Conservation (phyloP, 92 coral and sea anemone genomes). For the Bergia sp. region DNA sequence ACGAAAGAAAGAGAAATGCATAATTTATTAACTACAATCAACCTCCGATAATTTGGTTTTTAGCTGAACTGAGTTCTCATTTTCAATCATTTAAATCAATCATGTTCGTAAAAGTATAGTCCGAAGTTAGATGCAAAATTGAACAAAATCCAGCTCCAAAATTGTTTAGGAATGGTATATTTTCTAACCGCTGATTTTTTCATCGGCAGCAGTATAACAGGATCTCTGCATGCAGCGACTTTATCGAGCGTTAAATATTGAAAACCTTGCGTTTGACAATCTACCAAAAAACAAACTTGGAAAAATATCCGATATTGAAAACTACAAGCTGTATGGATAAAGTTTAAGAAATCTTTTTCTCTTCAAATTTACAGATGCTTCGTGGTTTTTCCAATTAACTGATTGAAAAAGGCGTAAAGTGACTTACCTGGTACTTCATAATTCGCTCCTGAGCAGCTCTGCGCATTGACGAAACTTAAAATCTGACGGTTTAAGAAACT, state of each 20-base stretch:
- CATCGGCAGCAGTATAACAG: not conserved
- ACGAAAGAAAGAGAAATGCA: not conserved
- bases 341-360: not conserved
- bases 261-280: not conserved
- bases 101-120: not conserved
- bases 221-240: not conserved
- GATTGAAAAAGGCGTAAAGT: not conserved
- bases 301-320: not conserved
- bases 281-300: not conserved
- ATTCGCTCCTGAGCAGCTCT: slow-evolving; percentile 1
- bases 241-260: not conserved
- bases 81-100: not conserved
- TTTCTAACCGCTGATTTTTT: not conserved
- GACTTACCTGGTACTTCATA: slow-evolving; percentile 20
- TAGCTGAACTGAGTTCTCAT: not conserved
- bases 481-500: not conserved
- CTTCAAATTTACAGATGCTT: not conserved
- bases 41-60: not conserved
- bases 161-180: not conserved
- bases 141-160: not conserved
- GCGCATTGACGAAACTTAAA: not conserved
- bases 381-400: not conserved
- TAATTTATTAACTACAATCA: slow-evolving; percentile 11
- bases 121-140: not conserved
- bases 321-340: not conserved